A percentile compares a stretch with the other conserved stretches of the same genome.
Evolutionary conservation across 2,113 vertebrate genomes (phyloP).

Genomic region (Ranitomeya imitator): DNA sequence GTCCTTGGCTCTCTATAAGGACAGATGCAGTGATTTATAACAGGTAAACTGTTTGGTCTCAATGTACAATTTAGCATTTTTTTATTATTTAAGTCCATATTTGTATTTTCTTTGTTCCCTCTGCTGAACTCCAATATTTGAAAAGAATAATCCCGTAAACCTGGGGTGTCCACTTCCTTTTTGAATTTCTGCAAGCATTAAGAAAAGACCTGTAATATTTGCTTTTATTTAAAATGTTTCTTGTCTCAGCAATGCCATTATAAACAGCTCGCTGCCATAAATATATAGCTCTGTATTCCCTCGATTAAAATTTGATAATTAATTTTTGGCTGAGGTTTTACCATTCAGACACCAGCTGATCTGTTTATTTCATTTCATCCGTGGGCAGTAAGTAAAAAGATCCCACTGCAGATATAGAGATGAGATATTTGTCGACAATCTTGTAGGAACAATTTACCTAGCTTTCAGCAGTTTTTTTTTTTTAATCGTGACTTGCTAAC

Average conservation of each 20-base stretch:
- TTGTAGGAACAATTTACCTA: not conserved
- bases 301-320: constrained; percentile 13
- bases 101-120: not conserved
- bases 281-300: not conserved
- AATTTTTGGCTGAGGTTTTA: constrained; percentile 15
- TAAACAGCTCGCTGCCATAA: not conserved
- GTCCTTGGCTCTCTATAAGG: not conserved
- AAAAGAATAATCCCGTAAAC: not conserved
- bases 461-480: not conserved
- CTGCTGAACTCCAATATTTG: not conserved
- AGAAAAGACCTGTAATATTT: not conserved
- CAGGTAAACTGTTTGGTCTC: not conserved
- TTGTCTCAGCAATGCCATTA: not conserved
- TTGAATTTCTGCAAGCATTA: not conserved
- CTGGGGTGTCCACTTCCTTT: not conserved
- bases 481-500: not conserved
- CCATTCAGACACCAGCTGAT: not conserved
- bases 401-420: constrained; percentile 6
- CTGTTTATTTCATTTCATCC: not conserved
- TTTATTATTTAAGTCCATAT: not conserved
- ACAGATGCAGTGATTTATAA: not conserved
- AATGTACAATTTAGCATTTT: not conserved
- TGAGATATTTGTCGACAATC: not conserved
- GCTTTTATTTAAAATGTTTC: not conserved
- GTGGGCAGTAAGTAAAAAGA: not conserved